Percentiles rank a stretch among this genome's conserved stretches.
phyloP scores from a whole-genome alignment of 2,888 invertebrate species.

The Diploptera punctata region DNA sequence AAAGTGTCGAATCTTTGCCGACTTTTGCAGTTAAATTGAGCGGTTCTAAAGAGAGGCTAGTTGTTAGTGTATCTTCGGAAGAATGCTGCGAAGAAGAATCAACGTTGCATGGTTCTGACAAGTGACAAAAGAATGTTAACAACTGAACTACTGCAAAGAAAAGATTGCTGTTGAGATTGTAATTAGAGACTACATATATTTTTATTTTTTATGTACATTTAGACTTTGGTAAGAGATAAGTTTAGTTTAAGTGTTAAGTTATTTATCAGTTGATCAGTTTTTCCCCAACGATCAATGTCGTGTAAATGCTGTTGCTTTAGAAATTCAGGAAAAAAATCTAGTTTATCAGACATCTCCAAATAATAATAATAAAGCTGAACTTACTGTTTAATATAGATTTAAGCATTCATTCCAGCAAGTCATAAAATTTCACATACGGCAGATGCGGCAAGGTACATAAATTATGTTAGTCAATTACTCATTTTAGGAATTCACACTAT shows the following conservation, averaged over 20 bases:
- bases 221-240: not conserved
- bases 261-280: not conserved
- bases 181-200: conserved; percentile 9
- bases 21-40: not conserved
- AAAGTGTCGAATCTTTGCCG: not conserved
- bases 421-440: too few relatives aligned
- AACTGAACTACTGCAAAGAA: not conserved
- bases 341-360: too few relatives aligned
- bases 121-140: not conserved
- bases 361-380: too few relatives aligned
- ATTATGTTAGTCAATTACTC: too few relatives aligned
- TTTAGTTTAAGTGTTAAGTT: not conserved
- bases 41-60: conserved; percentile 4
- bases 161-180: not conserved
- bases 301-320: conserved; percentile 1
- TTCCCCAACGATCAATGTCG: not conserved
- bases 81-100: not conserved
- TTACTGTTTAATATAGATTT: too few relatives aligned
- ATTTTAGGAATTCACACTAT: too few relatives aligned
- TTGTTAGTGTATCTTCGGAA: not conserved
- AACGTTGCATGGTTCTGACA: not conserved
- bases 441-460: too few relatives aligned
- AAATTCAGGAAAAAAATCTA: conserved; percentile 9
- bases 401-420: too few relatives aligned
- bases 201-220: conserved; percentile 14